Conservation (phyloP, 2,888 invertebrate species). For the Chymomyza procnemis region DNA sequence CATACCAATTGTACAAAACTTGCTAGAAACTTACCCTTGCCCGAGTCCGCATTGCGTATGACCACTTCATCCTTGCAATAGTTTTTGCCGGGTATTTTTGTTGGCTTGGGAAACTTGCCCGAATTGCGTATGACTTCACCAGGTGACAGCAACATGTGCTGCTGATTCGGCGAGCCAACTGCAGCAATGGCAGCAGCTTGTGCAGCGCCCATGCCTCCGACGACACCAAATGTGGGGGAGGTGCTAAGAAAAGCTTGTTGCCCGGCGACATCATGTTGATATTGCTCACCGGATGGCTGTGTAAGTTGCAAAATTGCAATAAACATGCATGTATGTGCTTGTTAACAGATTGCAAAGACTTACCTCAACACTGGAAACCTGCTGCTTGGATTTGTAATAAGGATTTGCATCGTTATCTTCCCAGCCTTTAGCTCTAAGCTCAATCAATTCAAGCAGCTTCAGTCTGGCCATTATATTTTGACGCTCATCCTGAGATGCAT, state of each 20-base stretch:
- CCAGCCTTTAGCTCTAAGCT: slow-evolving; percentile 95
- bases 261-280: slow-evolving; percentile 59
- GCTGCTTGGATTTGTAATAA: slow-evolving; percentile 86
- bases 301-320: slow-evolving; percentile 16
- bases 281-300: slow-evolving; percentile 63
- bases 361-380: slow-evolving; percentile 82
- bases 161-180: slow-evolving; percentile 76
- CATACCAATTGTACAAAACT: neutral
- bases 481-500: slow-evolving; percentile 92
- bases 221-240: slow-evolving; percentile 79
- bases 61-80: slow-evolving; percentile 97
- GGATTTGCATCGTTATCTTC: slow-evolving; percentile 90
- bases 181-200: slow-evolving; percentile 73
- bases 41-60: slow-evolving; percentile 95
- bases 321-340: neutral
- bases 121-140: slow-evolving; percentile 93
- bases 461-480: slow-evolving; percentile 91
- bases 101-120: slow-evolving; percentile 92
- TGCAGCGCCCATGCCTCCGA: slow-evolving; percentile 57
- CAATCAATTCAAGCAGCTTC: slow-evolving; percentile 93
- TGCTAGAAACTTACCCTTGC: slow-evolving; percentile 86
- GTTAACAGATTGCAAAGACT: slow-evolving; percentile 14
- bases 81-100: slow-evolving; percentile 93
- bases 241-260: slow-evolving; percentile 79
- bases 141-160: slow-evolving; percentile 83